phyloP scores from a whole-genome alignment of 1,140 invertebrate genomes.

The Tenebrio molitor region DNA sequence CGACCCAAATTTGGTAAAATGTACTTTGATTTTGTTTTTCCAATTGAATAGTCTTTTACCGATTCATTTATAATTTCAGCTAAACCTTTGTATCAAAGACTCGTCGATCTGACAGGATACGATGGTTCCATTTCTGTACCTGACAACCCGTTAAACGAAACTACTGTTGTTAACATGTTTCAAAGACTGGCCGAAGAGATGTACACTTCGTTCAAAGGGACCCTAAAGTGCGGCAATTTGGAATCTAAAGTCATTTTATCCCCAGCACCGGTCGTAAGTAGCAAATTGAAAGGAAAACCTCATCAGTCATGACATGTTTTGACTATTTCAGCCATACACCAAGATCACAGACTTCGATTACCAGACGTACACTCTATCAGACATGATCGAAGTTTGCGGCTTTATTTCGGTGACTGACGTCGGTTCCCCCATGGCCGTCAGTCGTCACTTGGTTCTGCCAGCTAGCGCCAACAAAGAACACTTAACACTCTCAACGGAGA shows the following conservation, averaged over 20 bases:
- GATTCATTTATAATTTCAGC: constrained; percentile 66
- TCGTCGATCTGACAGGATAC: constrained; percentile 75
- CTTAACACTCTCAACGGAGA: constrained; percentile 73
- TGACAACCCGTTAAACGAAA: constrained; percentile 70
- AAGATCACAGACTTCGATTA: constrained; percentile 77
- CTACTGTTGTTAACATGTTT: constrained; percentile 75
- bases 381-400: constrained; percentile 83
- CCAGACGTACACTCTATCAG: constrained; percentile 73
- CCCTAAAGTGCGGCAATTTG: constrained; percentile 83
- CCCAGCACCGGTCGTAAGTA: constrained; percentile 78
- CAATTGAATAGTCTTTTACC: constrained; percentile 33
- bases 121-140: constrained; percentile 77
- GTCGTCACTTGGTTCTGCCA: constrained; percentile 90
- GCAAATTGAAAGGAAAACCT: constrained; percentile 37
- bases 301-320: not conserved
- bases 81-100: constrained; percentile 70
- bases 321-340: constrained; percentile 70
- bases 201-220: constrained; percentile 83
- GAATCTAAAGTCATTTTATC: constrained; percentile 81
- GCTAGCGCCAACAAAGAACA: constrained; percentile 69
- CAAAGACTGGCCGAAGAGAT: constrained; percentile 82
- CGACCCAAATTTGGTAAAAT: constrained; percentile 69
- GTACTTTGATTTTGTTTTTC: constrained; percentile 59
- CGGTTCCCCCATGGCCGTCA: constrained; percentile 94
- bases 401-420: constrained; percentile 87